These are phyloP conservation scores for Vultur gryphus DNA, from an alignment of 2,797 vertebrate species.

Conservation along the genomic window DNA sequence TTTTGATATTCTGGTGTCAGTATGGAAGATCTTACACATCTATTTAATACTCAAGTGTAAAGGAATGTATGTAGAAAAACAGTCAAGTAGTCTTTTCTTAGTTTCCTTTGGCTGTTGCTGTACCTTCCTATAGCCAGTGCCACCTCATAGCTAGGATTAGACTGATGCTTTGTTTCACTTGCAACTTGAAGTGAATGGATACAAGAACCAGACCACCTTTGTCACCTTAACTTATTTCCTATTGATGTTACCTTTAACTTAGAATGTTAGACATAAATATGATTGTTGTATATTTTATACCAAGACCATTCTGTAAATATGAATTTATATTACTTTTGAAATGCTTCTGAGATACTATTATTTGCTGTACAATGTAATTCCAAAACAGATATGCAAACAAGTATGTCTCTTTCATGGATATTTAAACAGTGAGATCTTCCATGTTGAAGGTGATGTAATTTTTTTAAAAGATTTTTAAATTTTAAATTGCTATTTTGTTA, in stretches of 20 bases:
- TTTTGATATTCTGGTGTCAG: constrained; percentile 79
- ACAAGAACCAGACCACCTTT: constrained; percentile 71
- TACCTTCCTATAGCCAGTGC: constrained; percentile 70
- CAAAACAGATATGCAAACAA: constrained; percentile 78
- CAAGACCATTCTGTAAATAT: constrained; percentile 78
- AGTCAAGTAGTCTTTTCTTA: constrained; percentile 69
- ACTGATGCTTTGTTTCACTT: constrained; percentile 69
- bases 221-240: constrained; percentile 79
- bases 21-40: constrained; percentile 78
- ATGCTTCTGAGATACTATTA: constrained; percentile 79
- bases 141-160: constrained; percentile 63
- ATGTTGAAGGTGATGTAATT: constrained; percentile 78
- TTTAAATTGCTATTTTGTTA: constrained; percentile 83
- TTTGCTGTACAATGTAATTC: constrained; percentile 77
- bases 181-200: constrained; percentile 68
- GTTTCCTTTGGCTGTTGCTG: constrained; percentile 70
- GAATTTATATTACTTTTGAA: constrained; percentile 77
- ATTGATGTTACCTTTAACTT: constrained; percentile 72
- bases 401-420: constrained; percentile 78
- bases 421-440: constrained; percentile 82
- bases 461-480: constrained; percentile 80
- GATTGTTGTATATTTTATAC: constrained; percentile 78
- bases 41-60: constrained; percentile 72
- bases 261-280: constrained; percentile 74
- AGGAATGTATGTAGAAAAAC: constrained; percentile 71